Conservation (phyloP, 2,888 invertebrate genomes). For the Tupiocoris notatus region DNA sequence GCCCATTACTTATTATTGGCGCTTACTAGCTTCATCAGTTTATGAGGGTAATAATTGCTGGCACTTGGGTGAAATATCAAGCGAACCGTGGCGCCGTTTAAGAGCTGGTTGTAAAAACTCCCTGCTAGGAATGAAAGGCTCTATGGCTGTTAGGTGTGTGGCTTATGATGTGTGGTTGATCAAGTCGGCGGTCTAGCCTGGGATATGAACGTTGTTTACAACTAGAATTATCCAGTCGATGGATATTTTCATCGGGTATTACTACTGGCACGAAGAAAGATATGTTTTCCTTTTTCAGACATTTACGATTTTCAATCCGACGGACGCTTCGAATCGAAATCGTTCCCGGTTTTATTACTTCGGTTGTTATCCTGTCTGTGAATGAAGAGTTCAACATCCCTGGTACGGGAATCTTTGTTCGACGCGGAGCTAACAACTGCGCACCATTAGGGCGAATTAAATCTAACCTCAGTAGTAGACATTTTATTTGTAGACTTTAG, state of each 20-base stretch:
- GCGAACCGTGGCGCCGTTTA: slow-evolving; percentile 40
- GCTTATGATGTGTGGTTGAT: slow-evolving; percentile 13
- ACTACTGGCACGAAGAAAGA: no score
- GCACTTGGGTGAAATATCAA: neutral
- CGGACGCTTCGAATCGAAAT: no score
- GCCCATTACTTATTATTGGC: neutral
- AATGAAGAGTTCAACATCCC: no score
- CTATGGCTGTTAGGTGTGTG: neutral
- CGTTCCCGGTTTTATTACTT: no score
- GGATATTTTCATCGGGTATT: neutral
- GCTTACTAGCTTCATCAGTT: neutral
- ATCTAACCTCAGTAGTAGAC: no score
- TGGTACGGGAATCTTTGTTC: no score
- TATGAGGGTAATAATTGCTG: slow-evolving; percentile 7
- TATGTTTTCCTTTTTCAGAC: no score
- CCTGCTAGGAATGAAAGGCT: neutral
- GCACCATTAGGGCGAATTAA: no score
- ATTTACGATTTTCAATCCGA: no score
- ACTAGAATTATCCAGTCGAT: slow-evolving; percentile 21
- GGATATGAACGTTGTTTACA: slow-evolving; percentile 6
- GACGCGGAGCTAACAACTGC: no score
- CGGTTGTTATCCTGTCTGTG: no score
- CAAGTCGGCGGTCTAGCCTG: slow-evolving; percentile 2
- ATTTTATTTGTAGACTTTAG: no score
- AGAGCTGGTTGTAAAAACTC: slow-evolving; percentile 29